Percentiles rank a stretch among this genome's conserved stretches.
These are phyloP conservation scores for Poeciliopsis infans DNA, from an alignment of 2,797 vertebrate genomes.

Conservation along the genomic window DNA sequence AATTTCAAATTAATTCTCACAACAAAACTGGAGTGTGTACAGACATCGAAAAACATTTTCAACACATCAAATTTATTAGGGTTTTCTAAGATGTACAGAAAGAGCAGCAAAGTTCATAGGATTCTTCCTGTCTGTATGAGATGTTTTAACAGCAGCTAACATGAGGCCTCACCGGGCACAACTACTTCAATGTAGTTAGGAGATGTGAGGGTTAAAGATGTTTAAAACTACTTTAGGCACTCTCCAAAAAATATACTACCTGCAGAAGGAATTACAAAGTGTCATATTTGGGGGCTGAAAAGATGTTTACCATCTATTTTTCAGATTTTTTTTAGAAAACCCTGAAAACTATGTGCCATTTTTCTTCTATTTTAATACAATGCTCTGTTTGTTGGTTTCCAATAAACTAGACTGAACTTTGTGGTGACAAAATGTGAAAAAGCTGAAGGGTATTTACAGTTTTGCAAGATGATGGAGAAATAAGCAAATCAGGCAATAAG, in stretches of 20 bases:
- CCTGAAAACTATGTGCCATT: not conserved
- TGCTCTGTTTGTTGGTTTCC: not conserved
- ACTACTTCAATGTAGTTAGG: not conserved
- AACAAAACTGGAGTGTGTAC: not conserved
- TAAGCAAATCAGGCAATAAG: not conserved
- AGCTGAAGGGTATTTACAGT: not conserved
- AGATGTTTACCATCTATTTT: not conserved
- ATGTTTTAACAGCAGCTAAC: not conserved
- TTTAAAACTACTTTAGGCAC: not conserved
- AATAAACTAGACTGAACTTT: not conserved
- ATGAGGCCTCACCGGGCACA: not conserved
- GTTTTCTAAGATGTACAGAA: not conserved
- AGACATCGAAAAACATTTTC: not conserved
- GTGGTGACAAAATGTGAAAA: not conserved
- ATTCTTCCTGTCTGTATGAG: not conserved
- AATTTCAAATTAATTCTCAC: not conserved
- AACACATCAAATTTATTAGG: too few relatives aligned
- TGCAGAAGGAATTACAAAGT: not conserved
- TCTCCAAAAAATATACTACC: not conserved
- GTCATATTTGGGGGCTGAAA: not conserved
- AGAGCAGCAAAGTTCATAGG: not conserved
- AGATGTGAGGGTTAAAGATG: not conserved
- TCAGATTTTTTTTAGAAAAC: not conserved
- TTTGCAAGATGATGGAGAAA: not conserved
- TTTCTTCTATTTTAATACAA: not conserved